phyloP scores from a whole-genome alignment of 2,888 invertebrate genomes.

The Platynereis dumerilii region DNA sequence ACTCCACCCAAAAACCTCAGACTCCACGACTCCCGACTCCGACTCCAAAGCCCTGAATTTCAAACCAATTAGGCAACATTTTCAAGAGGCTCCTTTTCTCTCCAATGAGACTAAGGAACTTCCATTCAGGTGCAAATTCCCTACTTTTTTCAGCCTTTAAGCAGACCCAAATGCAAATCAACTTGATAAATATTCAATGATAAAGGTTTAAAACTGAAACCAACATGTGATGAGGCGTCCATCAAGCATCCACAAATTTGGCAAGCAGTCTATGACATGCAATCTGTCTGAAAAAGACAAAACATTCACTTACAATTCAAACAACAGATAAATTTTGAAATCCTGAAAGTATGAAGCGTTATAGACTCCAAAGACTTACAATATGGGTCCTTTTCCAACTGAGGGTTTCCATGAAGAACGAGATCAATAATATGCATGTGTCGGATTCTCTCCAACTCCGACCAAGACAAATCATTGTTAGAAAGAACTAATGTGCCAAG shows the following conservation, averaged over 20 bases:
- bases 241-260: conserved; percentile 62
- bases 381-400: conserved; percentile 58
- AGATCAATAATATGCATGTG: conserved; percentile 58
- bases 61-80: no score
- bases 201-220: conserved; percentile 25
- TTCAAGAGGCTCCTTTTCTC: no score
- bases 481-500: conserved; percentile 55
- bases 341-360: neutral
- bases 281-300: conserved; percentile 53
- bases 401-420: conserved; percentile 58
- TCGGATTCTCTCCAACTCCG: conserved; percentile 53
- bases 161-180: no score
- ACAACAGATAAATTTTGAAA: neutral
- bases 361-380: conserved; percentile 47
- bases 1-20: no score
- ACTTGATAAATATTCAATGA: no score
- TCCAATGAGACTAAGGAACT: no score
- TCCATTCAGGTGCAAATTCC: no score
- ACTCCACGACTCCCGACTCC: no score
- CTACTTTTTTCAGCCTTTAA: no score
- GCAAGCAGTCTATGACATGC: conserved; percentile 61
- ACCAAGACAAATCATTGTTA: conserved; percentile 58
- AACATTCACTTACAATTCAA: neutral
- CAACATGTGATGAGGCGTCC: conserved; percentile 60
- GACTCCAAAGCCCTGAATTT: no score